Conservation (phyloP, 2,797 vertebrate species). For the Lerista edwardsae region DNA sequence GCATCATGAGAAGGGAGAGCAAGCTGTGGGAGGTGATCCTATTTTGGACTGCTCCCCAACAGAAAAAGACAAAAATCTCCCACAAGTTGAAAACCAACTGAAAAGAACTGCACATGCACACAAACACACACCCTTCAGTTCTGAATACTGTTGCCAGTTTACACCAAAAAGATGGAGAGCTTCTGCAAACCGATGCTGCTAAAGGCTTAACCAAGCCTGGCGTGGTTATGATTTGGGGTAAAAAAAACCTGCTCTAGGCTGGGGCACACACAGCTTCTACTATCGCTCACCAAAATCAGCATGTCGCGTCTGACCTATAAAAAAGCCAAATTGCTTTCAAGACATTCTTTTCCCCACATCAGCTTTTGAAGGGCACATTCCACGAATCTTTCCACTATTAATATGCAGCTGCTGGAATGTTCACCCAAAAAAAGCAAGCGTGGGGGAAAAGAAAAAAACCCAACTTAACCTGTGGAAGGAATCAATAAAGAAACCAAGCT, state of each 20-base stretch:
- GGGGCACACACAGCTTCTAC: no score
- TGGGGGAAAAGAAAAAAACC: rapidly evolving
- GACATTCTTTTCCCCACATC: neutral
- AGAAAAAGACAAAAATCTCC: no score
- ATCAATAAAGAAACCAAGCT: rapidly evolving
- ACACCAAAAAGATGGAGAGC: neutral
- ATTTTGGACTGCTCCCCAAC: neutral
- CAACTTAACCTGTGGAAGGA: neutral
- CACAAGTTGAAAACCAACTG: neutral
- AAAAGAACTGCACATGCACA: neutral
- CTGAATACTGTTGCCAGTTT: neutral
- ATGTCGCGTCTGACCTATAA: neutral
- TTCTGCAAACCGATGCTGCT: neutral
- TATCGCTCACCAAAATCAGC: neutral
- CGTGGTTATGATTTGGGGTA: neutral
- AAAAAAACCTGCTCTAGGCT: no score
- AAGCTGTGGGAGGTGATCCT: no score
- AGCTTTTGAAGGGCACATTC: neutral
- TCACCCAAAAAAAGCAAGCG: rapidly evolving
- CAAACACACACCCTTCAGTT: neutral
- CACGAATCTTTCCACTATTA: neutral
- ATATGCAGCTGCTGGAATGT: neutral
- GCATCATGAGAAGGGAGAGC: no score
- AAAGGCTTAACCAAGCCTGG: neutral
- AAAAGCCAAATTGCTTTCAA: neutral